These are phyloP conservation scores for Tamias sibiricus DNA, from an alignment of 2,113 vertebrate genomes.

Conservation along the genomic window DNA sequence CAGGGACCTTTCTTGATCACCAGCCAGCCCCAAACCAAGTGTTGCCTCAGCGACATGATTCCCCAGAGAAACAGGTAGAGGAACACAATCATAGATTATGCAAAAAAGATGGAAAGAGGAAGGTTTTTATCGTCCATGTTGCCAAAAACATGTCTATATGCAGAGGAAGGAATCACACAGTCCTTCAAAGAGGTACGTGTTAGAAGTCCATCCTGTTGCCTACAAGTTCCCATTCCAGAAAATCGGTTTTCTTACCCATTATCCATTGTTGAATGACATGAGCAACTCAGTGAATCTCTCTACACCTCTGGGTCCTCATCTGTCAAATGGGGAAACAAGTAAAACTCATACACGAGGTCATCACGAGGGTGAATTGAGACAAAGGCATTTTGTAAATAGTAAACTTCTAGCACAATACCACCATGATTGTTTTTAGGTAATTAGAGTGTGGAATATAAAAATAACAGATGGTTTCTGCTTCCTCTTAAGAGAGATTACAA, in stretches of 20 bases:
- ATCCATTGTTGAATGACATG: too few relatives aligned
- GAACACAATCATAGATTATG: neutral
- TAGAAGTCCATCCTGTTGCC: fast-evolving
- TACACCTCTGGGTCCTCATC: neutral
- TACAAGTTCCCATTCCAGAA: neutral
- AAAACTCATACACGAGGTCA: neutral
- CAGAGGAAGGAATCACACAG: neutral
- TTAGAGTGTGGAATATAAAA: neutral
- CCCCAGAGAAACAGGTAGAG: neutral
- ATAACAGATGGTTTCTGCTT: constrained; percentile 40
- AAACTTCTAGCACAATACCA: neutral
- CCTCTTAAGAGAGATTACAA: neutral
- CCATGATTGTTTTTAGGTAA: neutral
- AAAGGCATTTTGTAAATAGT: neutral
- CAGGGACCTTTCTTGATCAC: neutral
- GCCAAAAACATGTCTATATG: neutral
- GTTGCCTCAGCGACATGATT: neutral
- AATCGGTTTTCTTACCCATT: neutral
- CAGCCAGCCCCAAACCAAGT: neutral
- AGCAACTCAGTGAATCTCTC: neutral
- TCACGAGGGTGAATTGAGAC: neutral
- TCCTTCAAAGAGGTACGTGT: neutral
- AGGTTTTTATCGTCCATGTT: neutral
- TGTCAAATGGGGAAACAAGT: neutral
- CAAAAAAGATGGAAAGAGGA: neutral